Percentiles rank a stretch among this genome's conserved stretches.
These are phyloP conservation scores for Actenoides hombroni DNA, from an alignment of 2,113 vertebrate species.

Conservation along the genomic window DNA sequence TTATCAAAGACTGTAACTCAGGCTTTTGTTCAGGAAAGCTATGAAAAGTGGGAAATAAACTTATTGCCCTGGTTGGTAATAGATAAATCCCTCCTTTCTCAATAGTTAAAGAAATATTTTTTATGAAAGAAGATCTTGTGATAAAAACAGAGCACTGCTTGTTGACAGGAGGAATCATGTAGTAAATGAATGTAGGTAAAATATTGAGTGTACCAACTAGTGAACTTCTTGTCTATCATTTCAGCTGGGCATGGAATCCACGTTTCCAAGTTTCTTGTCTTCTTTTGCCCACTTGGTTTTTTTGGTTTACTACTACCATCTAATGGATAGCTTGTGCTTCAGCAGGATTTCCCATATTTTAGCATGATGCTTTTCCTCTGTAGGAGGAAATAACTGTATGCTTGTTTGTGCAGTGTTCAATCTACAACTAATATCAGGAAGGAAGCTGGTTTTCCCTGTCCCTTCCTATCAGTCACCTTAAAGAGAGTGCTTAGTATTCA, in stretches of 20 bases:
- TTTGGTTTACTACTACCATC: neutral
- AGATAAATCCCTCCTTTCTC: neutral
- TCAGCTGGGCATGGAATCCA: neutral
- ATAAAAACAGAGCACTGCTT: neutral
- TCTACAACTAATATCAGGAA: neutral
- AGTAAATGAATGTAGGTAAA: neutral
- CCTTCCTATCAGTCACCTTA: neutral
- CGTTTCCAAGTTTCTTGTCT: neutral
- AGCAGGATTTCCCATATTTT: neutral
- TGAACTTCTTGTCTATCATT: neutral
- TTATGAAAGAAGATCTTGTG: neutral
- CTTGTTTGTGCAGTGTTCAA: neutral
- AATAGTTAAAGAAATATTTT: neutral
- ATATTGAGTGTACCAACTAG: neutral
- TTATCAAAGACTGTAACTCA: neutral
- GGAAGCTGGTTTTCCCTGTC: neutral
- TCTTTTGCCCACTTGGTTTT: neutral
- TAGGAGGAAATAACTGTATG: neutral
- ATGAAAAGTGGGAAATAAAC: neutral
- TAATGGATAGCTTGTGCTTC: neutral
- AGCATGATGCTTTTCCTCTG: neutral
- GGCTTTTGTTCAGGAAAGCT: neutral
- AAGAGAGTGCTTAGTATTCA: neutral
- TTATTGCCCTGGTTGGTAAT: neutral
- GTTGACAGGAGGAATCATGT: neutral